phyloP scores from a whole-genome alignment of 2,888 invertebrate species.

The Dioctria rufipes region DNA sequence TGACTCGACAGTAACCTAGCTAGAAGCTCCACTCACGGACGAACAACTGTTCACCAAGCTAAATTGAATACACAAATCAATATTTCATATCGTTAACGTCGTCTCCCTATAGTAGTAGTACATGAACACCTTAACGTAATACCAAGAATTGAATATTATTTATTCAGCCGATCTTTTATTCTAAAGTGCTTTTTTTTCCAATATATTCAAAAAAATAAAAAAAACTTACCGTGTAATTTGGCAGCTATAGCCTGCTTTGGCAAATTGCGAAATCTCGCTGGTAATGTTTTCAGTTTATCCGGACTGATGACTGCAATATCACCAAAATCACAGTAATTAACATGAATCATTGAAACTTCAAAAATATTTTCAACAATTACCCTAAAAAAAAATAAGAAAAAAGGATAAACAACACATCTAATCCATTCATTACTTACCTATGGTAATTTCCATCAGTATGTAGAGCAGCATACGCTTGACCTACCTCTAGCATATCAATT shows the following conservation, averaged over 20 bases:
- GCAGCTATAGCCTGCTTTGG: constrained; percentile 80
- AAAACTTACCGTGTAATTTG: constrained; percentile 74
- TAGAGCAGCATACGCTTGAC: constrained; percentile 80
- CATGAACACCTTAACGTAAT: no score
- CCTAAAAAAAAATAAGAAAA: constrained; percentile 65
- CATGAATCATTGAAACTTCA: constrained; percentile 74
- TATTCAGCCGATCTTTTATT: no score
- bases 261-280: constrained; percentile 74
- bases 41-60: no score
- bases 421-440: constrained; percentile 73
- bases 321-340: constrained; percentile 79
- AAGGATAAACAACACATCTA: neutral
- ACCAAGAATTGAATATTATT: no score
- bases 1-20: no score
- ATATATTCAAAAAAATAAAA: neutral
- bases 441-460: constrained; percentile 81
- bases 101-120: no score
- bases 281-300: constrained; percentile 74
- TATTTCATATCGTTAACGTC: no score
- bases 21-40: no score
- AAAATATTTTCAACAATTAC: constrained; percentile 75
- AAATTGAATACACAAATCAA: no score
- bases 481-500: constrained; percentile 72
- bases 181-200: neutral
- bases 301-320: constrained; percentile 75